Evolutionary conservation across 2,888 invertebrate genomes (phyloP), one percentile per base, ranked within the genome.

Genomic region (Dioctria rufipes): DNA sequence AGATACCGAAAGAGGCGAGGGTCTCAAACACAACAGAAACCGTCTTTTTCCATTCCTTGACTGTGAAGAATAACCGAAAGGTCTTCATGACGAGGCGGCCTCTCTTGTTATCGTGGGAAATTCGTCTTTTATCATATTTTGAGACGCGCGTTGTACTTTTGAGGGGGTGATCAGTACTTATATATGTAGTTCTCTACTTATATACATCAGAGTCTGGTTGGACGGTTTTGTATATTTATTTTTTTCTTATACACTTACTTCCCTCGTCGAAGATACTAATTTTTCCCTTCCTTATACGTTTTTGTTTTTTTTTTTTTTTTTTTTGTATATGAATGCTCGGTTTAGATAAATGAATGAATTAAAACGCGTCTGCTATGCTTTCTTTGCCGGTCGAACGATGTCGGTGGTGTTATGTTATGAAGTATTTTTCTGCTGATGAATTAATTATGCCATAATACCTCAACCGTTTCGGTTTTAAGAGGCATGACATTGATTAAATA

Each of bases 401-500:
- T 54, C 6, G 25, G 25, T 54, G 54, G 54, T 8, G 54, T 54
- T 61, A 60, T 60, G 13, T 25, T 60, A 39, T 61, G 37, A 39
- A 61, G 61, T 25, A 61, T 39, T 73, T 73, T 73, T 13, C 73
- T 73, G 42, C 73, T 13, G 42, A 73, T 73, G 73, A 73, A 60
- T 73, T 73, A 73, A 73, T 73, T 73, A 73, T 73, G 73, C 73
- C 40, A 73, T 58, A 73, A 73, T 73, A 58, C 13, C 42, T 73
- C 73, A 73, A 73, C 39, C 73, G 73, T 73, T 58, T 54, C 73
- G 42, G 54, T 73, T 73, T n/a, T 73, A 60, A 37, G 73, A 40
- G 40, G 69, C 69, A 51, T 69, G 69, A 69, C 51, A 69, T 69
- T 9, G 69, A n/a, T 11, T 54, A 54, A 54, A n/a, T 54, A 11